Evolutionary conservation across 2,888 invertebrate genomes (phyloP).

Genomic region (Lissonota sp.): DNA sequence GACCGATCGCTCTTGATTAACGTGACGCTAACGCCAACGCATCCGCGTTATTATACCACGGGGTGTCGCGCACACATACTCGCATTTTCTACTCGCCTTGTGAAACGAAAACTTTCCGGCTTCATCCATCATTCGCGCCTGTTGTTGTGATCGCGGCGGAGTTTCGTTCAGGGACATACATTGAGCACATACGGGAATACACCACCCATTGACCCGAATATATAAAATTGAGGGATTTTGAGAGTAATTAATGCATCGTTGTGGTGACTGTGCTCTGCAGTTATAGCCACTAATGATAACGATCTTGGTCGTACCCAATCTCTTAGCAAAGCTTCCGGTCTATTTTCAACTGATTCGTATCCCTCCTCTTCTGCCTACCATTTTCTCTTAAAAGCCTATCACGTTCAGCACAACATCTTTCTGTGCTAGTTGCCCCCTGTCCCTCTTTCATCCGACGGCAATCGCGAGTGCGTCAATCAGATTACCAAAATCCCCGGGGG

Average conservation of each 20-base stretch:
- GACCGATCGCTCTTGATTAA: slow-evolving; percentile 62
- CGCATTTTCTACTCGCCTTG: neutral
- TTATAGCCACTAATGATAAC: slow-evolving; percentile 18
- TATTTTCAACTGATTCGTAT: slow-evolving; percentile 44
- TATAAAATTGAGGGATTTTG: slow-evolving; percentile 57
- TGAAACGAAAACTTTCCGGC: slow-evolving; percentile 59
- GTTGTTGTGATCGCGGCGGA: neutral
- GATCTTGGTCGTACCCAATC: slow-evolving; percentile 12
- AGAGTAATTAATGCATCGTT: slow-evolving; percentile 57
- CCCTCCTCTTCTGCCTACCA: neutral
- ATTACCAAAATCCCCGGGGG: slow-evolving; percentile 36
- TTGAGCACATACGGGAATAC: slow-evolving; percentile 27
- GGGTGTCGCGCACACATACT: slow-evolving; percentile 49
- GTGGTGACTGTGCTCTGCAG: slow-evolving; percentile 1
- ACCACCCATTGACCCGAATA: slow-evolving; percentile 56
- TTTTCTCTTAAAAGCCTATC: neutral
- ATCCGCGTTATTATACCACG: slow-evolving; percentile 55
- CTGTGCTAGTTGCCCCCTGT: neutral
- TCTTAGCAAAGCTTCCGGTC: slow-evolving; percentile 46
- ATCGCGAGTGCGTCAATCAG: slow-evolving; percentile 51
- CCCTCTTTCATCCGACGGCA: neutral
- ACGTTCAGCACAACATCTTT: neutral
- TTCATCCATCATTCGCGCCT: slow-evolving; percentile 58
- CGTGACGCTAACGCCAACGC: slow-evolving; percentile 59
- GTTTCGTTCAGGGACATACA: no score